Evolutionary conservation across 2,797 vertebrate species (phyloP).

Genomic region (Tadarida brasiliensis): DNA sequence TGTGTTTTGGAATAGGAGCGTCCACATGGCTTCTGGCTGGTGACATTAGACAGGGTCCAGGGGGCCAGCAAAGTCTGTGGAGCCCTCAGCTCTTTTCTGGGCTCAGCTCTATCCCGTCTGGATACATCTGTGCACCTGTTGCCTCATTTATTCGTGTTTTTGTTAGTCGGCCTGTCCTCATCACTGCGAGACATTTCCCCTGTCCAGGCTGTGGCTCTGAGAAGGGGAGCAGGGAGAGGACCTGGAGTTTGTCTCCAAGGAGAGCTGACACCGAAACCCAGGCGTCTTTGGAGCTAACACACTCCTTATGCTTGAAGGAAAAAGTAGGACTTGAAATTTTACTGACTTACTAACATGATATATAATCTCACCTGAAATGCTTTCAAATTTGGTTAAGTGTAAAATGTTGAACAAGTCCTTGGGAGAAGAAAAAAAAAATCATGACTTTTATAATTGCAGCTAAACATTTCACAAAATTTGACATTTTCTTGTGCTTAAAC

Average conservation of each 20-base stretch:
- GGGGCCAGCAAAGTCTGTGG: background rate
- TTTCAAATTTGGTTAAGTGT: slow-evolving; percentile 29
- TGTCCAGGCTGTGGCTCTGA: background rate
- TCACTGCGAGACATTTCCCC: background rate
- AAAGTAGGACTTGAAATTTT: background rate
- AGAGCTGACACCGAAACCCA: background rate
- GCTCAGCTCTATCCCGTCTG: background rate
- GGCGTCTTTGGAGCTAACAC: background rate
- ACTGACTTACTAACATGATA: background rate
- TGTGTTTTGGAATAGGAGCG: background rate
- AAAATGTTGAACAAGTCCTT: background rate
- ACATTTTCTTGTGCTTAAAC: slow-evolving; percentile 19
- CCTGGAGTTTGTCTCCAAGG: background rate
- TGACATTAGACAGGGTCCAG: background rate
- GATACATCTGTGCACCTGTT: background rate
- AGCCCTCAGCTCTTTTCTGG: background rate
- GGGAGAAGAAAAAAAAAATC: background rate
- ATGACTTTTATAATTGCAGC: background rate
- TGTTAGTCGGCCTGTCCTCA: background rate
- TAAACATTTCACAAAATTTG: slow-evolving; percentile 38
- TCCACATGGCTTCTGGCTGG: background rate
- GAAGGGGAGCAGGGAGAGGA: background rate
- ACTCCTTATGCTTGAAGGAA: background rate
- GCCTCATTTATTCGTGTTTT: background rate
- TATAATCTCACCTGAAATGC: background rate